These are phyloP conservation scores for Hypsibius dujardini DNA, from an alignment of 1,140 invertebrate genomes.

Conservation along the genomic window DNA sequence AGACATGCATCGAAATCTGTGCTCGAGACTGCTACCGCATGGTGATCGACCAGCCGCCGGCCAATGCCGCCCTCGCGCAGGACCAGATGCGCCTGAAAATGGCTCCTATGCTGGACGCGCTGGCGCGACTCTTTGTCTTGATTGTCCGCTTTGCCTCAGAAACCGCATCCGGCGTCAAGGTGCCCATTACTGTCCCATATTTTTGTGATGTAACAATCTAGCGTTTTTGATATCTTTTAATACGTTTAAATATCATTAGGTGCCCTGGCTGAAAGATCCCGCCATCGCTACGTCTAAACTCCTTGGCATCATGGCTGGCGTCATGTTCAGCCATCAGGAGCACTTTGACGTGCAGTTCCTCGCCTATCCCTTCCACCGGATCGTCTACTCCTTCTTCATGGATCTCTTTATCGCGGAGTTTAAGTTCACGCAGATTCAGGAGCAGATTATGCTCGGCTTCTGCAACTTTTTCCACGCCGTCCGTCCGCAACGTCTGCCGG, in stretches of 20 bases:
- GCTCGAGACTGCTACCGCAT: conserved; percentile 78
- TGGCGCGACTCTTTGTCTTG: conserved; percentile 9
- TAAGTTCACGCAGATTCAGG: conserved; percentile 4
- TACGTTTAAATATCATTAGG: no score
- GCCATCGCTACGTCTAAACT: conserved; percentile 4
- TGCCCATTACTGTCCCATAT: no score
- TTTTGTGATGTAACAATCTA: no score
- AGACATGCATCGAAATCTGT: conserved; percentile 86
- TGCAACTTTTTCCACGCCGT: conserved; percentile 80
- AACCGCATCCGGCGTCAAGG: neutral
- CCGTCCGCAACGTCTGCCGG: conserved; percentile 78
- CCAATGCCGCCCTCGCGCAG: conserved; percentile 21
- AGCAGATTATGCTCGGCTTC: conserved; percentile 58
- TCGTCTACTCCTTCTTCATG: conserved; percentile 31
- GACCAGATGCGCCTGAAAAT: conserved; percentile 14
- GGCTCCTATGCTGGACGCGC: conserved; percentile 15
- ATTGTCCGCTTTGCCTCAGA: conserved; percentile 15
- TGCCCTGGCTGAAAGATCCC: neutral
- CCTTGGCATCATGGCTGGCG: conserved; percentile 81
- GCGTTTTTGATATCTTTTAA: no score
- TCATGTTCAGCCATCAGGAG: conserved; percentile 85
- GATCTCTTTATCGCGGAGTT: conserved; percentile 12
- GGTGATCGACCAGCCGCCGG: conserved; percentile 36
- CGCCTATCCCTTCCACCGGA: conserved; percentile 87
- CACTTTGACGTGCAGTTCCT: conserved; percentile 66